phyloP scores from a whole-genome alignment of 2,888 invertebrate species.

The Drosophila paramelanica region DNA sequence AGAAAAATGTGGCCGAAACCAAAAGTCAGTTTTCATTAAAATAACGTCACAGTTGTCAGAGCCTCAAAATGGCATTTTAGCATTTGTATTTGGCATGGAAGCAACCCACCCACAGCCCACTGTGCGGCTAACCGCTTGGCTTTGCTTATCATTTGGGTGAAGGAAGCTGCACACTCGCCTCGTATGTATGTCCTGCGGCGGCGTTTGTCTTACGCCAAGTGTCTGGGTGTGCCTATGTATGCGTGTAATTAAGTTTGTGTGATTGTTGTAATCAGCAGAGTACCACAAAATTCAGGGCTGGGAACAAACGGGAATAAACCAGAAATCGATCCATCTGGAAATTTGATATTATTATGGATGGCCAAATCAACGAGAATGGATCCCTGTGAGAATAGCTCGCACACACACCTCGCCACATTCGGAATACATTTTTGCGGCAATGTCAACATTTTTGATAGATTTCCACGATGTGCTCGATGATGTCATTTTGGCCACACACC shows the following conservation, averaged over 20 bases:
- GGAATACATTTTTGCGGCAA: conserved; percentile 29
- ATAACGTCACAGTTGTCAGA: conserved; percentile 57
- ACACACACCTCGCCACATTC: conserved; percentile 6
- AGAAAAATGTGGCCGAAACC: conserved; percentile 35
- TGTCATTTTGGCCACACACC: conserved; percentile 21
- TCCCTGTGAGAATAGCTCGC: neutral
- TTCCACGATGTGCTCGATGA: conserved; percentile 30
- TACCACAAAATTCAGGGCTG: conserved; percentile 2
- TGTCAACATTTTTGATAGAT: conserved; percentile 52
- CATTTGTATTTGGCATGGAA: conserved; percentile 2
- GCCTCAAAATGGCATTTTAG: conserved; percentile 49
- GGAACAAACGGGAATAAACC: neutral
- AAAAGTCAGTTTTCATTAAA: conserved; percentile 73
- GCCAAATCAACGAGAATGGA: neutral
- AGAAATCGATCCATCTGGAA: too few relatives aligned
- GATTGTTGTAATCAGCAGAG: conserved; percentile 57
- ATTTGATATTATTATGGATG: too few relatives aligned
- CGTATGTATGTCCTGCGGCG: conserved; percentile 63
- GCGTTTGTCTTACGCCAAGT: conserved; percentile 16
- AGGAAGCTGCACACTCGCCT: conserved; percentile 51
- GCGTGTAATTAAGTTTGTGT: conserved; percentile 70
- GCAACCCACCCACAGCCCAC: neutral
- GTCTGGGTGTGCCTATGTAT: conserved; percentile 51
- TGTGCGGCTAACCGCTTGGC: conserved; percentile 70
- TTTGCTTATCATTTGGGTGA: conserved; percentile 64